A percentile compares a stretch with the other conserved stretches of the same genome.
These are phyloP conservation scores for Procavia capensis DNA, from an alignment of 2,113 vertebrate species.

Conservation along the genomic window DNA sequence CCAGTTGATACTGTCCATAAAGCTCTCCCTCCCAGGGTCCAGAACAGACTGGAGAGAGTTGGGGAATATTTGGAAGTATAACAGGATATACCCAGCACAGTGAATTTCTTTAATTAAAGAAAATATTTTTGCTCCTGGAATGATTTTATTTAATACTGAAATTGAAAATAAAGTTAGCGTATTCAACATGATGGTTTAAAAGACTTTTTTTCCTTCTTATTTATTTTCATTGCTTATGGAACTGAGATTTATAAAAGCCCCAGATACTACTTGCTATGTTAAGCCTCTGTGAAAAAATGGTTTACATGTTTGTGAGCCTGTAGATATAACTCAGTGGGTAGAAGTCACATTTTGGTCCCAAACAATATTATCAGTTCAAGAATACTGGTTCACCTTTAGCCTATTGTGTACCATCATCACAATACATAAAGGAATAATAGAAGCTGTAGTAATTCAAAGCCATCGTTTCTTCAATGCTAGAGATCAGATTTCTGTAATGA, in stretches of 20 bases:
- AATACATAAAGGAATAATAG: not conserved
- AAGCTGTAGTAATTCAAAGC: not conserved
- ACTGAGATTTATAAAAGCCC: not conserved
- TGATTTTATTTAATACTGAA: slow-evolving; percentile 49
- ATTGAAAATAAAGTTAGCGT: slow-evolving; percentile 28
- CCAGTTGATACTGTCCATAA: not conserved
- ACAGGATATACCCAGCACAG: not conserved
- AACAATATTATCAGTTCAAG: not conserved
- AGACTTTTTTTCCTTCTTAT: not conserved
- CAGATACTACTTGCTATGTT: not conserved
- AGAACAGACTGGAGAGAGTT: not conserved
- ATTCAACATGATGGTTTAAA: not conserved
- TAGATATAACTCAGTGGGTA: not conserved
- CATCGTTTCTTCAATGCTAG: not conserved
- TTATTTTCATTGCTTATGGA: slow-evolving; percentile 18
- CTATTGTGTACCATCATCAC: not conserved
- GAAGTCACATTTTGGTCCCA: not conserved
- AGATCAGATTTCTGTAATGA: not conserved
- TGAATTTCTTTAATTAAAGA: slow-evolving; percentile 18
- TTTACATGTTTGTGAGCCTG: not conserved
- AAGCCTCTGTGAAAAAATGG: slow-evolving; percentile 40
- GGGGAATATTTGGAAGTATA: not conserved
- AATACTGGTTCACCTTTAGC: not conserved
- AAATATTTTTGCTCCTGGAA: slow-evolving; percentile 19
- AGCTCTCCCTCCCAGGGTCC: not conserved